A percentile compares a stretch with the other conserved stretches of the same genome.
Conservation (phyloP, 2,888 invertebrate species). For the Sphaeridia pumilis region DNA sequence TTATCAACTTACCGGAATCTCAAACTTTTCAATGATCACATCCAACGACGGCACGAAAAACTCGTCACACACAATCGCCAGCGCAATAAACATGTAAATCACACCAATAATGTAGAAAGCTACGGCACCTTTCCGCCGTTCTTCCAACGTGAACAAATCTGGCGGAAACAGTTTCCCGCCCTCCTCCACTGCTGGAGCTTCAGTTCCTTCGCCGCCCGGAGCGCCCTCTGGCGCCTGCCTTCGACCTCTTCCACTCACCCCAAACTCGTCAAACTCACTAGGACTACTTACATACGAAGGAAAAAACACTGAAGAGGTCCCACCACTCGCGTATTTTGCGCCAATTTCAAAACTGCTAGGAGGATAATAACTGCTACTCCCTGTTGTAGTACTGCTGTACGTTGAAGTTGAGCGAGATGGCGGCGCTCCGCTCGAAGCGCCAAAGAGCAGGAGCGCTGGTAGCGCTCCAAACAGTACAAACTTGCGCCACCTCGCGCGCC, state of each 20-base stretch:
- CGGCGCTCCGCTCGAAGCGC: conserved; percentile 14
- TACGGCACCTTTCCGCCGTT: conserved; percentile 79
- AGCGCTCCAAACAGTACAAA: conserved; percentile 17
- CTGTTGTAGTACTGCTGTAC: no score
- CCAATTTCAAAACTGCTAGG: no score
- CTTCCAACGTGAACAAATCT: conserved; percentile 75
- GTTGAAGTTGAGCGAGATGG: no score
- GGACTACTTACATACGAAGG: no score
- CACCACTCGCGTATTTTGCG: no score
- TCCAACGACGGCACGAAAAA: conserved; percentile 97
- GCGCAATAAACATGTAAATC: conserved; percentile 95
- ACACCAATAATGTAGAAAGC: conserved; percentile 85
- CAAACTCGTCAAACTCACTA: no score
- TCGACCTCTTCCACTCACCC: background rate
- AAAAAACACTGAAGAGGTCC: no score
- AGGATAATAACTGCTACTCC: no score
- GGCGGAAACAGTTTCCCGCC: conserved; percentile 54
- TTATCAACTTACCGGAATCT: conserved; percentile 55
- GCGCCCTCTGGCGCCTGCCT: background rate
- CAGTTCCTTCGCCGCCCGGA: background rate
- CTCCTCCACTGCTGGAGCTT: background rate
- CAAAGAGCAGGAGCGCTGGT: conserved; percentile 17
- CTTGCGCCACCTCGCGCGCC: conserved; percentile 22
- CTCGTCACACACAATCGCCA: conserved; percentile 98
- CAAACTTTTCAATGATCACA: conserved; percentile 90